These are phyloP conservation scores for Bembecia ichneumoniformis DNA, from an alignment of 2,888 invertebrate genomes.

Conservation along the genomic window DNA sequence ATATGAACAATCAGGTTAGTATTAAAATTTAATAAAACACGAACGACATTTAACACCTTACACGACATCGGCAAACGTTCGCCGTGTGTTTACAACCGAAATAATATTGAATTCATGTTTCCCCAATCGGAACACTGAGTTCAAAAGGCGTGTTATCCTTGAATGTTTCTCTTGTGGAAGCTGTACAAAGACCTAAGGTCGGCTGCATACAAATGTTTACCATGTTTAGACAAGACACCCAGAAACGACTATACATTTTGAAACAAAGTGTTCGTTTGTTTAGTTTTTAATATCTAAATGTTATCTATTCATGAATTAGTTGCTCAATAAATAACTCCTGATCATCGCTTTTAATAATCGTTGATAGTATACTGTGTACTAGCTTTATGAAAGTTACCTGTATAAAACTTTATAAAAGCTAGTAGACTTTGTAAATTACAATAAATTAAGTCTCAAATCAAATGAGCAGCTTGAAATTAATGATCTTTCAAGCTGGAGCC, in stretches of 20 bases:
- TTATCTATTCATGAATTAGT: too few species aligned
- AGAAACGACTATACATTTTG: constrained; percentile 7
- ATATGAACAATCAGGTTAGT: background rate
- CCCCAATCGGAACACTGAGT: background rate
- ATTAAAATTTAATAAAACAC: background rate
- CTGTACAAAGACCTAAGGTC: constrained; percentile 14
- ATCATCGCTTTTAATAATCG: too few species aligned
- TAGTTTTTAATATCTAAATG: too few species aligned
- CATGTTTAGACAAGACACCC: constrained; percentile 19
- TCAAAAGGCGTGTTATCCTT: constrained; percentile 12
- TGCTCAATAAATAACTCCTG: too few species aligned
- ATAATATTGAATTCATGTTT: background rate
- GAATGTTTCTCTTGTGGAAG: constrained; percentile 8
- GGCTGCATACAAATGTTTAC: constrained; percentile 10
- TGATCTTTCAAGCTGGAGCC: too few species aligned
- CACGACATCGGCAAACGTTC: background rate
- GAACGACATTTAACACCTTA: background rate
- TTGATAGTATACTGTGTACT: too few species aligned
- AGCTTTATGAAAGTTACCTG: too few species aligned
- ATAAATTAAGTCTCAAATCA: too few species aligned
- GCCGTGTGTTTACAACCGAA: background rate
- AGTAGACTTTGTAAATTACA: too few species aligned
- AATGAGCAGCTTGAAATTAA: too few species aligned
- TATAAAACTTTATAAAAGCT: too few species aligned
- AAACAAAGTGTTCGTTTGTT: too few species aligned